Percentiles rank a stretch among this genome's conserved stretches.
Evolutionary conservation across 2,888 invertebrate genomes (phyloP).

Genomic region (Andrena fulva): DNA sequence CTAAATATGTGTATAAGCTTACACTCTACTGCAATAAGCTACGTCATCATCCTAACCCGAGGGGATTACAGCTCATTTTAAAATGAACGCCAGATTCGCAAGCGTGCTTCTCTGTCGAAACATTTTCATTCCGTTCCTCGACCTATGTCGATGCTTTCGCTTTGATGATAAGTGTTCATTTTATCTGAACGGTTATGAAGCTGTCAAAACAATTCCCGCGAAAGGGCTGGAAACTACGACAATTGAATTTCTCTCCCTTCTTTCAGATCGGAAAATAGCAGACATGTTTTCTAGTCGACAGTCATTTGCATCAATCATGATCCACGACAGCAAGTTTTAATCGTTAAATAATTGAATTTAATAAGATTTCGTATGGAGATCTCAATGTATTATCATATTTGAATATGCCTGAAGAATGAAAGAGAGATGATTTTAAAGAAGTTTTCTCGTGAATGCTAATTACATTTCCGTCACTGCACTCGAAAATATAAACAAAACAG

Average conservation of each 20-base stretch:
- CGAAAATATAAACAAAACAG: neutral
- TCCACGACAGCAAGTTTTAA: neutral
- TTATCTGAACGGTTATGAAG: conserved; percentile 24
- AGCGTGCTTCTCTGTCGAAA: conserved; percentile 23
- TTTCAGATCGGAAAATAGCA: neutral
- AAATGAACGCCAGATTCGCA: conserved; percentile 55
- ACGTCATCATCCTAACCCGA: conserved; percentile 58
- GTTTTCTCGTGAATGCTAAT: too few relatives aligned
- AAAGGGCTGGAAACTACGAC: neutral
- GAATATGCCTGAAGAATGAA: too few relatives aligned
- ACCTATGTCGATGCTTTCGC: conserved; percentile 40
- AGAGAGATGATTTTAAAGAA: too few relatives aligned
- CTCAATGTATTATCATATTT: too few relatives aligned
- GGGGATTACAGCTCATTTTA: conserved; percentile 56
- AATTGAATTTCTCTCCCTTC: conserved; percentile 18
- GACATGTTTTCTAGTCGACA: too few relatives aligned
- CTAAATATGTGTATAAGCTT: conserved; percentile 68
- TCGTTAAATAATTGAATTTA: neutral
- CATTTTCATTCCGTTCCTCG: conserved; percentile 38
- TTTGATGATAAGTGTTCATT: conserved; percentile 46
- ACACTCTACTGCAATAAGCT: conserved; percentile 66
- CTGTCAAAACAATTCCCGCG: neutral
- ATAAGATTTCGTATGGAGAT: too few relatives aligned
- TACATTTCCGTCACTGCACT: neutral
- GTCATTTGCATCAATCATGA: neutral